These are phyloP conservation scores for Smithornis capensis DNA, from an alignment of 2,113 vertebrate genomes.

Conservation along the genomic window DNA sequence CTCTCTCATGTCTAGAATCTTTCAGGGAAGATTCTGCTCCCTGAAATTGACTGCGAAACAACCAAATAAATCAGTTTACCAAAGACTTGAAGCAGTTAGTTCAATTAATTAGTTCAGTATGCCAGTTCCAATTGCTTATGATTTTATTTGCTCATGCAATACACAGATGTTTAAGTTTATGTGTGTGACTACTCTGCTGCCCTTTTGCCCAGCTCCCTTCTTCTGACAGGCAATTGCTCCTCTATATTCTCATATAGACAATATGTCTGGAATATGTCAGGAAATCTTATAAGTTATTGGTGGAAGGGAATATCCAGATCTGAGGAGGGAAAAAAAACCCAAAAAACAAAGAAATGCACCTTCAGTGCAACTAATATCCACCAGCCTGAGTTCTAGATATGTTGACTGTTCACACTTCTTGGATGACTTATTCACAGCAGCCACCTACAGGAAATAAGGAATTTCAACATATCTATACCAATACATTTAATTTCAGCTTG, in stretches of 20 bases:
- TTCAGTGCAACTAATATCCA: not conserved
- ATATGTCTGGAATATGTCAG: not conserved
- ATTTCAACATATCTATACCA: accelerated
- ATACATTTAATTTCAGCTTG: not conserved
- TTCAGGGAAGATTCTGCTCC: not conserved
- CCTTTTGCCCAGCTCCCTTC: not conserved
- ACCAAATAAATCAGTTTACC: not conserved
- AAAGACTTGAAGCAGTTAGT: not conserved
- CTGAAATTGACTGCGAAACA: not conserved
- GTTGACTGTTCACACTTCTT: not conserved
- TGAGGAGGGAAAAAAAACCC: accelerated
- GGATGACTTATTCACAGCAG: not conserved
- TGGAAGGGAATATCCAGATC: not conserved
- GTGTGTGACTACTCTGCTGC: not conserved
- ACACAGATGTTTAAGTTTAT: not conserved
- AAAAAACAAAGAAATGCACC: not conserved
- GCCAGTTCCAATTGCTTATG: not conserved
- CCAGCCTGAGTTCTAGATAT: not conserved
- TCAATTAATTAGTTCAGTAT: not conserved
- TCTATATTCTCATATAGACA: not conserved
- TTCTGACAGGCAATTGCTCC: not conserved
- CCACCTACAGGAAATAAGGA: not conserved
- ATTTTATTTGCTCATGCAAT: not conserved
- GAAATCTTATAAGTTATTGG: not conserved
- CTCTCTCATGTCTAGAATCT: not conserved